Evolutionary conservation across 92 coral and sea anemone species (phyloP), one percentile per base, ranked within the genome.

Genomic region (Bergia sp.): DNA sequence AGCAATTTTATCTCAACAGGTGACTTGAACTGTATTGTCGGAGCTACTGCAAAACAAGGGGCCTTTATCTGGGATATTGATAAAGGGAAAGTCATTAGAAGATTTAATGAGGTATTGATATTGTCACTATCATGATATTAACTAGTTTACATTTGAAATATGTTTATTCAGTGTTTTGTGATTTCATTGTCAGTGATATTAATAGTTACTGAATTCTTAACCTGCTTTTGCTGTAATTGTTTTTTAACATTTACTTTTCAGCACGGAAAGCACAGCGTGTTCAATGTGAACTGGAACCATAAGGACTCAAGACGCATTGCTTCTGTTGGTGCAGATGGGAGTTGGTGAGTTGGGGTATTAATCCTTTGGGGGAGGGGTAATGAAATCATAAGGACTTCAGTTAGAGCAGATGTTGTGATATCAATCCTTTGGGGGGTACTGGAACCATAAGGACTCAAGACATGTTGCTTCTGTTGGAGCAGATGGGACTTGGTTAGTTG

Each of bases 391-490:
- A 49, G 55, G 55, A 49, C 55, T 49, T 49, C 55, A 49, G 55
- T 49, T 49, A 0, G 55, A 49, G 55, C 55, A 3, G 55, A 49
- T 49, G 55, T 29, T 29, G 29, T 29, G 29, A 29, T 29, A 29
- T 29, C 29, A 29, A 29, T 29, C 29, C 29, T 29, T 29, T 29
- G 29, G 29, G 29, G 29, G 29, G 29, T 29, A 95, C 90, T 97
- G 99, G 99, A 97, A 97, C 89, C 99, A 94, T 82, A 97, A 97
- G 88, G 99, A 97, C 82, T 90, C 99, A 3, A 96, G 94, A 64
- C 92, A 95, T 50, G 91, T 97, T 49, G 99, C 99, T 42, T 94
- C 98, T 40, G 87, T 92, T 66, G 94, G 99, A 69, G 90, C 93
- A 42, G 99, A 92, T 79, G 96, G 96, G 77, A 66, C 90, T 55